A percentile compares a stretch with the other conserved stretches of the same genome.
Conservation (phyloP, 2,113 vertebrate species). For the Macrotus californicus region DNA sequence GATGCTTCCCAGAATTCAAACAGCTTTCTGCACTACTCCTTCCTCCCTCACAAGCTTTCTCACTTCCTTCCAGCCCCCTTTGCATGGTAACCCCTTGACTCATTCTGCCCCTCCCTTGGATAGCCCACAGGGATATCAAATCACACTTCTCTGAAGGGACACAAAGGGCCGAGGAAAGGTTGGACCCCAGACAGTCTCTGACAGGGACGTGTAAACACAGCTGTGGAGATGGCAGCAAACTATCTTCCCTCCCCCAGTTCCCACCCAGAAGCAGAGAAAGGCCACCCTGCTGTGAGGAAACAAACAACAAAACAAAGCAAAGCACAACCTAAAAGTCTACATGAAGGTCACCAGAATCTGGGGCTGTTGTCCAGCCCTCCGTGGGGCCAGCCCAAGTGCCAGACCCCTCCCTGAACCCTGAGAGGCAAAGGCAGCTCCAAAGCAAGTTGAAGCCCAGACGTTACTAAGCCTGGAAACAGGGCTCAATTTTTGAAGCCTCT, state of each 20-base stretch:
- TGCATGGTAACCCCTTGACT: background rate
- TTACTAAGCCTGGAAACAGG: constrained; percentile 25
- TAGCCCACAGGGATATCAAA: constrained; percentile 15
- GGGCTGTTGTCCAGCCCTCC: constrained; percentile 53
- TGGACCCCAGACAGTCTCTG: constrained; percentile 22
- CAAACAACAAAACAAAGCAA: constrained; percentile 57
- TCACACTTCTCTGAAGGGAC: background rate
- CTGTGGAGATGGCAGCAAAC: constrained; percentile 46
- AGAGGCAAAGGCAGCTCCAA: constrained; percentile 1
- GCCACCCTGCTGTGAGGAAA: constrained; percentile 37
- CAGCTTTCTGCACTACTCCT: background rate
- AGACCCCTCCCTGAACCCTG: constrained; percentile 49
- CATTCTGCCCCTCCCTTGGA: background rate
- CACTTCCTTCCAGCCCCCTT: background rate
- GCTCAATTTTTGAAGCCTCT: constrained; percentile 1
- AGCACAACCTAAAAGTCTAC: constrained; percentile 28
- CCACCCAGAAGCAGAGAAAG: constrained; percentile 65
- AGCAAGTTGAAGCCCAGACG: constrained; percentile 26
- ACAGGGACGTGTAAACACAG: constrained; percentile 66
- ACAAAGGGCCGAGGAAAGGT: background rate
- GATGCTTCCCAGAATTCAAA: constrained; percentile 4
- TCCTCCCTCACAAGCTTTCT: background rate
- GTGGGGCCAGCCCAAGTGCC: constrained; percentile 37
- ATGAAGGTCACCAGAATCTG: constrained; percentile 51
- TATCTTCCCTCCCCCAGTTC: constrained; percentile 12